Evolutionary conservation across 1,140 invertebrate genomes (phyloP), one percentile per base, ranked within the genome.

Genomic region (Oryctes rhinoceros): DNA sequence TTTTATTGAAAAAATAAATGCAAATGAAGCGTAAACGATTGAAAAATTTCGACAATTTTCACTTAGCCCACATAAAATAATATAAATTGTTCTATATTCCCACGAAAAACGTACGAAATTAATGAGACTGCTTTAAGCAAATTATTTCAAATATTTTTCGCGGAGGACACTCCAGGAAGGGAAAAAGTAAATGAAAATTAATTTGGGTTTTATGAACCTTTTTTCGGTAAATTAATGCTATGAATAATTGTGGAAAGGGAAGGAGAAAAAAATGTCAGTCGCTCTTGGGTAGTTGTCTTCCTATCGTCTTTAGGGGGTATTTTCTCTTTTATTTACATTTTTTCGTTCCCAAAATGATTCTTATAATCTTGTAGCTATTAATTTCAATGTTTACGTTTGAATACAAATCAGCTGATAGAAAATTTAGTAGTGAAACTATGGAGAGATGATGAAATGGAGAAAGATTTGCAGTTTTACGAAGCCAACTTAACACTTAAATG

Each of bases 1-100:
- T 67, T 30, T 30, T 67, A 30, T 67, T 67, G 62, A 67, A 67
- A 67, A 67, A 67, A 67, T 67, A 24, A 67, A 67, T 20, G 62
- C 24, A 67, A 67, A 67, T 67, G 62, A 67, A 18, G 62, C 9
- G 18, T n/a, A 67, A 20, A 4, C n/a, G 62, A 67, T 67, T 67
- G 62, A 67, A 67, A 67, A 67, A 24, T 67, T 67, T 10, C 10
- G 18, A 20, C 18, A 67, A 67, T 67, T 67, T 67, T 24, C 18
- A 67, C 62, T 20, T 6, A 4, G 0, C 5, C 10, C 24, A 4
- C 24, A 67, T 67, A 20, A 67, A 67, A 30, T 30, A 67, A 67
- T 67, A 9, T 20, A 18, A 30, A 67, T 67, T 3, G 11, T 67
- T 65, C 18, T 67, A 7, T 15, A 10, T 24, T 67, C n/a, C 24